Conservation (phyloP, 2,888 invertebrate genomes). For the Esperia sulphurella region DNA sequence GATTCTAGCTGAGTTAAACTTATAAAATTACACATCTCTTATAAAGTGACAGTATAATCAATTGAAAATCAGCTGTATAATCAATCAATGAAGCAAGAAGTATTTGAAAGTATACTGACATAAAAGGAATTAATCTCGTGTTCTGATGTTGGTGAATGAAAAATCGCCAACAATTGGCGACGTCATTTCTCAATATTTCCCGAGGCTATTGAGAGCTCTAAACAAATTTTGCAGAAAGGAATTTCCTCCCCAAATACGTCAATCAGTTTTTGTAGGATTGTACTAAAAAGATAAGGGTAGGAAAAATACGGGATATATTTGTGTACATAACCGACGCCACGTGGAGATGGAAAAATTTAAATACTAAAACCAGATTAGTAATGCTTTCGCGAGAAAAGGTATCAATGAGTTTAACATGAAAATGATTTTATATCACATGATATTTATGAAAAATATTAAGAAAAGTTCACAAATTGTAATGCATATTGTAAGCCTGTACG, state of each 20-base stretch:
- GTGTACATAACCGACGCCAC: not conserved
- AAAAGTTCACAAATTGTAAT: too few relatives aligned
- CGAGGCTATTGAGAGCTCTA: constrained; percentile 48
- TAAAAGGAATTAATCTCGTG: constrained; percentile 28
- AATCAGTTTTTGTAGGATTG: constrained; percentile 63
- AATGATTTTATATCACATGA: too few relatives aligned
- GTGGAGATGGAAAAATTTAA: too few relatives aligned
- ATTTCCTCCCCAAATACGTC: constrained; percentile 56
- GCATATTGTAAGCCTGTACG: too few relatives aligned
- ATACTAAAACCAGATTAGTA: too few relatives aligned
- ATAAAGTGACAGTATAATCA: too few relatives aligned
- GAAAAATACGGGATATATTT: constrained; percentile 11
- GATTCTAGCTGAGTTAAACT: too few relatives aligned
- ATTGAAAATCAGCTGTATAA: too few relatives aligned
- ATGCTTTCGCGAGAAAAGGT: too few relatives aligned
- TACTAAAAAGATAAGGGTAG: constrained; percentile 44
- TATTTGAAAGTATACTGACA: not conserved
- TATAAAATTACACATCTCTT: too few relatives aligned
- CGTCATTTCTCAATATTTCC: constrained; percentile 53
- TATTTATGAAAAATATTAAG: too few relatives aligned
- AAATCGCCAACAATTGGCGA: constrained; percentile 35
- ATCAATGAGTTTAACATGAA: too few relatives aligned
- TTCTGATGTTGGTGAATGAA: constrained; percentile 32
- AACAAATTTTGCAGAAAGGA: constrained; percentile 60
- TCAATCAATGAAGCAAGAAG: not conserved